Evolutionary conservation across 2,888 invertebrate genomes (phyloP), one percentile per base, ranked within the genome.

Genomic region (Cremastinae sp.): DNA sequence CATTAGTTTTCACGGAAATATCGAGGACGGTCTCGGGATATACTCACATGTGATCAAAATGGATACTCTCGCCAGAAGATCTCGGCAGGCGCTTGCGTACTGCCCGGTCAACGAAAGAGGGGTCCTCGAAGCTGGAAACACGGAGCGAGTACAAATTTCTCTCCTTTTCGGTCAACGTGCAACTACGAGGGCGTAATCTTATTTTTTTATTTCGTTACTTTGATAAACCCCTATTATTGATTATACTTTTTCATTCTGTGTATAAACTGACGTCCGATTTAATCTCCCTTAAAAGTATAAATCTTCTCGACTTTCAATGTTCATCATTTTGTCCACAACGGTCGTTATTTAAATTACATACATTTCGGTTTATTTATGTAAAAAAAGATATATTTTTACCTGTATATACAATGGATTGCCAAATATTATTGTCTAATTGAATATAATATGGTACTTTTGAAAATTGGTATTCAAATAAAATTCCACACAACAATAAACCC

Each of bases 31-130:
- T 28, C 83, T 88, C 87, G 83, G 80, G 83, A 18, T 66, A 92
- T 94, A 95, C 95, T 95, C 95, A 95, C 95, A 95, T 95, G 95
- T 95, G 95, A 94, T 94, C 94, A 92, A 93, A 95, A 95, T 94
- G 95, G 95, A 94, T 94, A 94, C 94, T 94, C 93, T 93, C 93
- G 94, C 94, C 94, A 94, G 94, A 68, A 94, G 94, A 93, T 92
- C 91, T 91, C 91, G 91, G 90, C 9, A 35, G 91, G 92, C 93
- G 93, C 94, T 93, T 93, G 94, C 94, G 94, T 92, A 91, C 91
- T 91, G 16, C 5, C 91, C 91, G 90, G 90, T 91, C 90, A 91
- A 83, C 83, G 80, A 84, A 84, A 84, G 79, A 81, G 88, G 88
- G 89, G 87, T 88, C 81, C 81, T 82, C 87, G 53, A 65, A 69